Evolutionary conservation across 2,113 vertebrate genomes (phyloP).

Genomic region (Nansenia antarctica): DNA sequence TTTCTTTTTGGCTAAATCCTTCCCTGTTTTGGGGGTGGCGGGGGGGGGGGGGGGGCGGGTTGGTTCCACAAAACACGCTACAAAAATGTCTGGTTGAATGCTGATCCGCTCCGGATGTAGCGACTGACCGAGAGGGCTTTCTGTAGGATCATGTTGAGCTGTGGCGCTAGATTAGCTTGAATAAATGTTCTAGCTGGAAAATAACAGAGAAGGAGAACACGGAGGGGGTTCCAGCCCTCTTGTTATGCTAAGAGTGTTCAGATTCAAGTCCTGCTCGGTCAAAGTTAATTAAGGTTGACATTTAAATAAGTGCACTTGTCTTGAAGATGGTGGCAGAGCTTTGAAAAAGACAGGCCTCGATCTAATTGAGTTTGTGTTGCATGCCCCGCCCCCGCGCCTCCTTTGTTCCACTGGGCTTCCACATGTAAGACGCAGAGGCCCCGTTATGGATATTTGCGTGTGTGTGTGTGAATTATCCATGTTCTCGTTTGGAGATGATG

Average conservation of each 20-base stretch:
- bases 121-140: too few species aligned
- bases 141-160: conserved; percentile 16
- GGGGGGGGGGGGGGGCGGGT: background rate
- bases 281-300: conserved; percentile 78
- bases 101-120: conserved; percentile 15
- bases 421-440: conserved; percentile 52
- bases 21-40: background rate
- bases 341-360: conserved; percentile 56
- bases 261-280: conserved; percentile 59
- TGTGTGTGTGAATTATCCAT: background rate
- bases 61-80: background rate
- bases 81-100: conserved; percentile 8
- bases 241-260: conserved; percentile 69
- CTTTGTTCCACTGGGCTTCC: conserved; percentile 46
- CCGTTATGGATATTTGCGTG: conserved; percentile 5
- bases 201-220: conserved; percentile 30
- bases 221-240: conserved; percentile 49
- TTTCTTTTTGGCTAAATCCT: background rate
- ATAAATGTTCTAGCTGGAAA: conserved; percentile 35
- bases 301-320: conserved; percentile 76
- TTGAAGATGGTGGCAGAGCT: conserved; percentile 55
- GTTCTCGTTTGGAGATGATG: background rate
- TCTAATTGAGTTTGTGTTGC: conserved; percentile 75
- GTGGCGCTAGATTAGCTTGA: conserved; percentile 35
- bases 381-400: conserved; percentile 53